Conservation (phyloP, 2,797 vertebrate species). For the Spea hammondii region DNA sequence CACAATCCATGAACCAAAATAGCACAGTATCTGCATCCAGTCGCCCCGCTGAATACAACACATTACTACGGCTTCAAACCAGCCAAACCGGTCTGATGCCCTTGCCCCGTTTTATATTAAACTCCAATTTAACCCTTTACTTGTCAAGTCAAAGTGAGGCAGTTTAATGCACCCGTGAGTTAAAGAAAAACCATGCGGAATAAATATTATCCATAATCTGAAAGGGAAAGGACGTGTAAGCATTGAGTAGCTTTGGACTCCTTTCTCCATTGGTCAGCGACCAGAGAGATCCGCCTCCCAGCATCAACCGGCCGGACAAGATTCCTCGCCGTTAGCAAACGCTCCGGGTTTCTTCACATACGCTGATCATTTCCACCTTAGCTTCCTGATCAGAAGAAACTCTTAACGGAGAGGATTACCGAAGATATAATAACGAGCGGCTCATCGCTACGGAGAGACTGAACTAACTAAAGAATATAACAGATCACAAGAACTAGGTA, state of each 20-base stretch:
- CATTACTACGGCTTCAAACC: constrained; percentile 10
- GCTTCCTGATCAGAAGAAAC: neutral
- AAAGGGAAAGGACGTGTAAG: too few species aligned
- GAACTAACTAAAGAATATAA: too few species aligned
- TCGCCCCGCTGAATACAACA: constrained; percentile 4
- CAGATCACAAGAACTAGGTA: too few species aligned
- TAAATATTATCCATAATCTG: too few species aligned
- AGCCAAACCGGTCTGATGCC: constrained; percentile 30
- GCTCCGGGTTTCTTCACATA: constrained; percentile 41
- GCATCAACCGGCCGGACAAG: constrained; percentile 72
- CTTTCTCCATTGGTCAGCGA: constrained; percentile 9
- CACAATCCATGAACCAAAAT: neutral
- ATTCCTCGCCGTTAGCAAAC: constrained; percentile 71
- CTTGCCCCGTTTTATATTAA: neutral
- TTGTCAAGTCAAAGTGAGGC: neutral
- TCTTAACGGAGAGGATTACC: constrained; percentile 5
- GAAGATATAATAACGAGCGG: neutral
- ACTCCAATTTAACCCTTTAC: constrained; percentile 5
- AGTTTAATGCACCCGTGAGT: too few species aligned
- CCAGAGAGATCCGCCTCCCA: constrained; percentile 62
- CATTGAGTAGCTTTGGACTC: too few species aligned
- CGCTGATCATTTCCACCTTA: neutral
- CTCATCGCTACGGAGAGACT: too few species aligned
- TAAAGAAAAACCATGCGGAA: too few species aligned
- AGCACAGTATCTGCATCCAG: neutral